Conservation (phyloP, 2,888 invertebrate species). For the Rotaria socialis region DNA sequence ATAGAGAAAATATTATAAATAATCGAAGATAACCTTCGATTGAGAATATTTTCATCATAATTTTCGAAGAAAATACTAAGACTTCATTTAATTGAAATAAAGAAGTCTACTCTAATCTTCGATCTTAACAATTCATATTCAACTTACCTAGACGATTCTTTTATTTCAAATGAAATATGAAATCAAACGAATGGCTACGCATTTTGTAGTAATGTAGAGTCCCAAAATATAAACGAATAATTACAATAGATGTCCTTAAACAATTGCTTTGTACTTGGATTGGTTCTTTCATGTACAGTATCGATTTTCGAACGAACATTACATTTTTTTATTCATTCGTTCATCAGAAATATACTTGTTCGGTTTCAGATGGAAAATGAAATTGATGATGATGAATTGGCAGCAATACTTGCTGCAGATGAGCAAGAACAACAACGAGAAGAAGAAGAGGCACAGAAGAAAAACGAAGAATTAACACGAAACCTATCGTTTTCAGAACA, state of each 20-base stretch:
- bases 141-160: neutral
- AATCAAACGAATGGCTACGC: too few species aligned
- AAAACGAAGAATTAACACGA: neutral
- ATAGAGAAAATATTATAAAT: neutral
- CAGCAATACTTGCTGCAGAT: constrained; percentile 14
- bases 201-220: neutral
- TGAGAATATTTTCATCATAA: neutral
- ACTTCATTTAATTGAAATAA: neutral
- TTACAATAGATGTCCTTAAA: constrained; percentile 7
- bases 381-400: constrained; percentile 3
- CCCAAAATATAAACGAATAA: neutral
- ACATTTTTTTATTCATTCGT: neutral
- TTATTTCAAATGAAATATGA: neutral
- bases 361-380: neutral
- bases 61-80: constrained; percentile 16
- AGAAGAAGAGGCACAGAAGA: neutral
- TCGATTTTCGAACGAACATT: neutral
- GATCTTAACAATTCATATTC: neutral
- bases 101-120: neutral
- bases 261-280: neutral
- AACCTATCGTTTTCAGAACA: neutral
- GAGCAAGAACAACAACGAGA: neutral
- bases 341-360: neutral
- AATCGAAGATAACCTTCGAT: constrained; percentile 18
- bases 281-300: neutral